These are phyloP conservation scores for Horisme vitalbata DNA, from an alignment of 2,888 invertebrate species.

Conservation along the genomic window DNA sequence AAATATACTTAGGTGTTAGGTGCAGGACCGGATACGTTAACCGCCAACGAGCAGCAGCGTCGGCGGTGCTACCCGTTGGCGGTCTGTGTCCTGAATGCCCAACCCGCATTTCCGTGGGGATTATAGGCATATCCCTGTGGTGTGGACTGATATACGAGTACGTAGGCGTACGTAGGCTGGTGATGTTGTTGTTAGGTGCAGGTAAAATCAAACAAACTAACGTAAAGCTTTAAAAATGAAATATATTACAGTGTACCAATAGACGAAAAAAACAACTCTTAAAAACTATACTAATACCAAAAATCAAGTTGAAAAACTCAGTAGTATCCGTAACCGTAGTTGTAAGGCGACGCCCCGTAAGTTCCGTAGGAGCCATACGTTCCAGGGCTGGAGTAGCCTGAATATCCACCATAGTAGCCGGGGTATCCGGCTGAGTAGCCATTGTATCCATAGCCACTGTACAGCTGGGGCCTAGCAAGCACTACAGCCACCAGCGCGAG, in stretches of 20 bases:
- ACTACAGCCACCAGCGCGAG: slow-evolving; percentile 72
- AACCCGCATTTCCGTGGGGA: no score
- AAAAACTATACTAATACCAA: no score
- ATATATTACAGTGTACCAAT: slow-evolving; percentile 35
- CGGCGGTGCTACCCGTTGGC: no score
- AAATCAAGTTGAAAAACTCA: slow-evolving; percentile 33
- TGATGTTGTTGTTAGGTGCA: no score
- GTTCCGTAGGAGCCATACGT: slow-evolving; percentile 58
- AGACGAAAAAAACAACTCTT: slow-evolving; percentile 9
- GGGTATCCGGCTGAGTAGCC: slow-evolving; percentile 58
- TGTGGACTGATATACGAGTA: no score
- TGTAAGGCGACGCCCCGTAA: slow-evolving; percentile 61
- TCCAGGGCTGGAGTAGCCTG: slow-evolving; percentile 62
- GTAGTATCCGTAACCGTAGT: slow-evolving; percentile 65
- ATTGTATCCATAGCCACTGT: slow-evolving; percentile 59
- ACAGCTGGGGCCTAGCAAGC: slow-evolving; percentile 72
- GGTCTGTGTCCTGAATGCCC: no score
- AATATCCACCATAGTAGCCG: slow-evolving; percentile 61
- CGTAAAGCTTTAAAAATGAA: slow-evolving; percentile 17
- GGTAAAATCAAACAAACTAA: slow-evolving; percentile 16
- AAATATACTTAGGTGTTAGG: background rate
- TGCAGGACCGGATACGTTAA: no score
- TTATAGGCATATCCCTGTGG: no score
- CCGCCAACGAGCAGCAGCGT: no score
- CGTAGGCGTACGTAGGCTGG: no score